Evolutionary conservation across 64 coral and sea anemone genomes (phyloP), one percentile per base, ranked within the genome.

Genomic region (Actinia equina): DNA sequence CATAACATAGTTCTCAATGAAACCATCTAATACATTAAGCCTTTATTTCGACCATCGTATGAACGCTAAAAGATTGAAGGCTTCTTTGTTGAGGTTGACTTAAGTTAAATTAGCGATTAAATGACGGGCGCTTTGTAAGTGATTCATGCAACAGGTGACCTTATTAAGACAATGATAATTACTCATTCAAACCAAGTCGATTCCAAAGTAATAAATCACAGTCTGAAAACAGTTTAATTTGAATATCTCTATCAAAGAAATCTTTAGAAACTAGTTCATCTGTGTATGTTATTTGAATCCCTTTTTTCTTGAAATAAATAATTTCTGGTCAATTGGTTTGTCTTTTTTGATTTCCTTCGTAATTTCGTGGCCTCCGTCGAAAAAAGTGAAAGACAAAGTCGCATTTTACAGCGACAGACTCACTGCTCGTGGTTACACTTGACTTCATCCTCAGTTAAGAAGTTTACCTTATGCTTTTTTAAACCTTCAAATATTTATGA

Each of bases 91-190:
- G 69, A 74, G 69, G 69, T 74, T 74, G 69, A 74, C 22, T 74
- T 74, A 74, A 74, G 69, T 74, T 74, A 74, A 74, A 74, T 74
- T 74, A 74, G 11, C 69, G 69, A 74, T 74, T 30, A 81, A 81
- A 81, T 81, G 49, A 49, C 78, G 78, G 78, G 18, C 22, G 78
- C 78, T 81, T 81, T 81, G 78, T 81, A 52, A 81, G 27, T 5
- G 78, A 81, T 81, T 81, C 49, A 11, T 49, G 78, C 42, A 81
- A 81, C 78, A 81, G 78, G 78, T 81, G 78, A 81, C 78, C 49
- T n/a, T 81, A 37, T 81, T 74, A 74, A 52, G 44, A 81, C 78
- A 81, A 81, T 81, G 78, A 44, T 49, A 49, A 49, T 81, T 52
- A 52, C 43, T 81, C 49, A 74, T 74, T 74, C 69, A 74, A 74